Base-by-base conservation (phyloP, 92 coral and sea anemone genomes). In the Desmophyllum pertusum region DNA sequence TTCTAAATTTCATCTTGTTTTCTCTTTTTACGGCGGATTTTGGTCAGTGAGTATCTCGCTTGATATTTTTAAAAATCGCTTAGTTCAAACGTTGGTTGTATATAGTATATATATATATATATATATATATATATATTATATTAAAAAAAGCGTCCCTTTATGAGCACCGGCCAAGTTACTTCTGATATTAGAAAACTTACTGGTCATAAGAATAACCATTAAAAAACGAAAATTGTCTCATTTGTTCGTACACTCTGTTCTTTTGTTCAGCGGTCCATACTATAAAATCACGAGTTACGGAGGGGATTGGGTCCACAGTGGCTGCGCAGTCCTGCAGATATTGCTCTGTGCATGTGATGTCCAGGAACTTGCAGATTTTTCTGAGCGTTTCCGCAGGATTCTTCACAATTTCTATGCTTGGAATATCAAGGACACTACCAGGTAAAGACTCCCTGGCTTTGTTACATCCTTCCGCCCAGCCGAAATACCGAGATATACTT, bases 261-360 rank as follows among this genome's bases (percentile, higher is more conserved):
- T 70, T 81, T 50, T 70, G 78, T 40, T 52, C 41, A n/a, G 72
- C 77, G 3, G 78, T 81, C 85, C 85, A 70, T 48, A 21, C 64
- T 11, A 81, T 31, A 10, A 38, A 70, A n/a, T 69, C 33, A 15
- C 85, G 50, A 25, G 70, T 81, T 18, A 81, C 55, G 21, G 85
- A 81, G 25, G 85, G 78, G 18, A 70, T 31, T 70, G 78, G 57
- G 40, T 81, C 76, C 9, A 81, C 78, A 70, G 78, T 81, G 29
- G 41, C 71, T 10, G 69, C 77, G 23, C 85, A 81, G 78, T 69
- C 85, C 53, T 70, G 40, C 48, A 81, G 19, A 81, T 81, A 81
- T 33, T 70, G 77, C 46, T 69, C 69, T 37, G 76, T n/a, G 19
- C 85, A 70, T 1, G 55, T n/a, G 65, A 81, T 71, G 19, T 39